These are phyloP conservation scores for Megaustenia siamemsis DNA, from an alignment of 2,888 invertebrate genomes.

Conservation along the genomic window DNA sequence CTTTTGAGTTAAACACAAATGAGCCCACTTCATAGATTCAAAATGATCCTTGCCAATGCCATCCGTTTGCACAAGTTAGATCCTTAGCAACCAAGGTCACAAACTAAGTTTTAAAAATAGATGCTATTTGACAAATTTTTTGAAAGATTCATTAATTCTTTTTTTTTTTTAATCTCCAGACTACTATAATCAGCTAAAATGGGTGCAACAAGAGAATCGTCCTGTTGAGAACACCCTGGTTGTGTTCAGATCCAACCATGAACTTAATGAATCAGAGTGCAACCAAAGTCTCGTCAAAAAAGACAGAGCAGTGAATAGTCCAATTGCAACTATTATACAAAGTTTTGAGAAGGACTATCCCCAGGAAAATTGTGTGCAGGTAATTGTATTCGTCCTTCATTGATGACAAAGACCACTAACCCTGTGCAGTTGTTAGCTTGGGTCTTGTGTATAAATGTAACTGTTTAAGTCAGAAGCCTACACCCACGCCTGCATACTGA, in stretches of 20 bases:
- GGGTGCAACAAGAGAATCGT: background rate
- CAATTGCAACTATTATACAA: background rate
- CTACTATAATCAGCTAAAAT: constrained; percentile 17
- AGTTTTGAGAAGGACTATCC: constrained; percentile 16
- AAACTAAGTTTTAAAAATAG: too few relatives aligned
- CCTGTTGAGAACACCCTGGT: background rate
- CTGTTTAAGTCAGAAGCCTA: too few relatives aligned
- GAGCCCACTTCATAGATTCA: too few relatives aligned
- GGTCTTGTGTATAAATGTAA: too few relatives aligned
- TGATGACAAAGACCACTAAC: too few relatives aligned
- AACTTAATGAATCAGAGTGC: background rate
- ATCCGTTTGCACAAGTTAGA: too few relatives aligned
- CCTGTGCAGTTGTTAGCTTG: too few relatives aligned
- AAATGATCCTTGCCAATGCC: too few relatives aligned
- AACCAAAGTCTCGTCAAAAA: background rate
- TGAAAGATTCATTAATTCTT: background rate
- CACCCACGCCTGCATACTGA: too few relatives aligned
- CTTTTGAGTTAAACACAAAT: too few relatives aligned
- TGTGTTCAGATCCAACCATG: background rate
- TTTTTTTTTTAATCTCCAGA: constrained; percentile 11
- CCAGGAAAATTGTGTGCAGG: constrained; percentile 10
- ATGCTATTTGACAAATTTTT: too few relatives aligned
- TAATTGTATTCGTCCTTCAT: background rate
- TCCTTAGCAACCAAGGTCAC: too few relatives aligned
- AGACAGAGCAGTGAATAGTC: background rate